Evolutionary conservation across 2,888 invertebrate genomes (phyloP).

Genomic region (Platypus cylindrus): DNA sequence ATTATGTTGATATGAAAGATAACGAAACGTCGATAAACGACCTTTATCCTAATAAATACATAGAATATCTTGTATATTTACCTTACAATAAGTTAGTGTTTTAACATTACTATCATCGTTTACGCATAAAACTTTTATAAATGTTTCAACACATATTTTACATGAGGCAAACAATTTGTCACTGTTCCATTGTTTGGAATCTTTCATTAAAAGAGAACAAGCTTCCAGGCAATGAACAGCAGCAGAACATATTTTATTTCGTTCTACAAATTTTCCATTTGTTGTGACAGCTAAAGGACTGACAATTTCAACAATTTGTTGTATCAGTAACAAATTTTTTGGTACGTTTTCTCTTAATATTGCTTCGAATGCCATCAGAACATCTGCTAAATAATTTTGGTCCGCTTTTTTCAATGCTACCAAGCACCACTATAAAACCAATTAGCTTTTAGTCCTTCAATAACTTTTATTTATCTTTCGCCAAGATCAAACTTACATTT

Average conservation of each 20-base stretch:
- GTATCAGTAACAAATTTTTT: slow-evolving; percentile 17
- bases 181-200: slow-evolving; percentile 8
- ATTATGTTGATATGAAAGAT: too few relatives aligned
- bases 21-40: too few relatives aligned
- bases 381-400: slow-evolving; percentile 25
- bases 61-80: too few relatives aligned
- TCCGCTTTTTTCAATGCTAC: slow-evolving; percentile 27
- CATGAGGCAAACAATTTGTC: slow-evolving; percentile 16
- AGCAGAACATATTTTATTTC: slow-evolving; percentile 19
- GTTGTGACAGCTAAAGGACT: background rate
- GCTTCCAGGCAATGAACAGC: slow-evolving; percentile 30
- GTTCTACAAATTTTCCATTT: background rate
- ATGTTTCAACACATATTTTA: slow-evolving; percentile 32
- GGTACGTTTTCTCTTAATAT: slow-evolving; percentile 28
- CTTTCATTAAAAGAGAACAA: slow-evolving; percentile 19
- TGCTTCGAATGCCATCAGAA: slow-evolving; percentile 31
- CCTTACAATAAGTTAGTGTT: too few relatives aligned
- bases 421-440: slow-evolving; percentile 29
- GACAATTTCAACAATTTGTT: slow-evolving; percentile 3
- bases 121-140: slow-evolving; percentile 32
- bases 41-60: too few relatives aligned
- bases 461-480: too few relatives aligned
- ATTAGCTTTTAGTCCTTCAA: background rate
- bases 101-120: too few relatives aligned
- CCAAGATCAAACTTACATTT: slow-evolving; percentile 8